Percentiles rank a stretch among this genome's conserved stretches.
These are phyloP conservation scores for human DNA, from an alignment of 2,113 vertebrate genomes.

Conservation along the genomic window DNA sequence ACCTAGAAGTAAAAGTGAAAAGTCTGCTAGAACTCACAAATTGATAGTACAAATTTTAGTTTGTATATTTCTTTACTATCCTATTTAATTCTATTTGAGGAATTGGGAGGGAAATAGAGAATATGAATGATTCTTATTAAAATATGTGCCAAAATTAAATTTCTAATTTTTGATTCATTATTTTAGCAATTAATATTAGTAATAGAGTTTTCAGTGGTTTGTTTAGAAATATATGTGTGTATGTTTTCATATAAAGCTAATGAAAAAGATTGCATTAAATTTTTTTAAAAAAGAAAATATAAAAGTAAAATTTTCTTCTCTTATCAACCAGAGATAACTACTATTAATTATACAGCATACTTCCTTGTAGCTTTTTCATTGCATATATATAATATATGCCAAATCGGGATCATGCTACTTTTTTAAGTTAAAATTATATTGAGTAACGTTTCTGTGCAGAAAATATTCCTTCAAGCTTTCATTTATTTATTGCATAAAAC, in stretches of 20 bases:
- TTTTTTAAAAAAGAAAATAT: background rate
- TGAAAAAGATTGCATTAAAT: background rate
- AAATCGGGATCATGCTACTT: background rate
- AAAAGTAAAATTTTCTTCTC: background rate
- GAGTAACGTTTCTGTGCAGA: background rate
- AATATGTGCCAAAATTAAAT: background rate
- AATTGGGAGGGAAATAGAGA: background rate
- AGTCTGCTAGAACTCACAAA: conserved; percentile 70
- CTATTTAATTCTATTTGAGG: conserved; percentile 11
- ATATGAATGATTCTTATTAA: background rate
- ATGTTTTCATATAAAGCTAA: background rate
- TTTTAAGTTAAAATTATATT: background rate
- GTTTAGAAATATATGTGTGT: background rate
- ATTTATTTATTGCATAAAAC: background rate
- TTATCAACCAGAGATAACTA: background rate
- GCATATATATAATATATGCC: background rate
- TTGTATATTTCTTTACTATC: background rate
- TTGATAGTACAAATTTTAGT: conserved; percentile 59
- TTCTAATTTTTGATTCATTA: background rate
- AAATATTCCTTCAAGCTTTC: background rate
- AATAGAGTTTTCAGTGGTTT: background rate
- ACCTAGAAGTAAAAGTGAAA: conserved; percentile 59
- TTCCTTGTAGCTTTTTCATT: background rate
- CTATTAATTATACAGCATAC: background rate
- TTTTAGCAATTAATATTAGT: background rate